phyloP scores from a whole-genome alignment of 1,140 invertebrate genomes.

The Saxidomus purpurata region DNA sequence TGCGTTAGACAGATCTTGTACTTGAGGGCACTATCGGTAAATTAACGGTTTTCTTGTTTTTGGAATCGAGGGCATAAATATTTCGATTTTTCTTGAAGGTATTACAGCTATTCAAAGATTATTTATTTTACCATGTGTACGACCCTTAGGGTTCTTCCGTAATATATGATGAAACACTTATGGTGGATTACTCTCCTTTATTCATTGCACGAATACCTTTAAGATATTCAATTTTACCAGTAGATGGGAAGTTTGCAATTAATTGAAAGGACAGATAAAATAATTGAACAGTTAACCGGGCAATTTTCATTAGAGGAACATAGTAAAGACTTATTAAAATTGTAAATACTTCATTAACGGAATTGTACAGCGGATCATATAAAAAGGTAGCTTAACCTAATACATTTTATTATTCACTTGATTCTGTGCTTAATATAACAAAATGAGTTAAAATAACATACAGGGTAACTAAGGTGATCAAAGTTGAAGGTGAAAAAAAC shows the following conservation, averaged over 20 bases:
- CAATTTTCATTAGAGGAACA: too few species aligned
- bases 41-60: constrained; percentile 33
- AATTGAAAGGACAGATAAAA: not conserved
- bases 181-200: constrained; percentile 22
- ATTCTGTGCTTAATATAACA: too few species aligned
- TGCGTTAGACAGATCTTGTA: constrained; percentile 8
- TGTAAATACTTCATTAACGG: too few species aligned
- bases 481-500: too few species aligned
- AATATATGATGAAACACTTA: constrained; percentile 42
- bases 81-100: constrained; percentile 45
- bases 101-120: constrained; percentile 17
- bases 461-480: too few species aligned
- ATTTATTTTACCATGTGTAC: constrained; percentile 22
- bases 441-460: too few species aligned
- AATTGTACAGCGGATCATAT: too few species aligned
- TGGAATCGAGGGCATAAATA: constrained; percentile 39
- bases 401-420: too few species aligned
- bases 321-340: too few species aligned
- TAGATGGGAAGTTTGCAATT: constrained; percentile 1
- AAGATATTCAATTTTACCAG: constrained; percentile 26
- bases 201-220: not conserved
- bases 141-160: constrained; percentile 1
- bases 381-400: too few species aligned
- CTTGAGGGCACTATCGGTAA: constrained; percentile 2
- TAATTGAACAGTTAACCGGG: not conserved